Base-by-base conservation (phyloP, 2,113 vertebrate genomes). In the Cryptomyrus ogoouensis region DNA sequence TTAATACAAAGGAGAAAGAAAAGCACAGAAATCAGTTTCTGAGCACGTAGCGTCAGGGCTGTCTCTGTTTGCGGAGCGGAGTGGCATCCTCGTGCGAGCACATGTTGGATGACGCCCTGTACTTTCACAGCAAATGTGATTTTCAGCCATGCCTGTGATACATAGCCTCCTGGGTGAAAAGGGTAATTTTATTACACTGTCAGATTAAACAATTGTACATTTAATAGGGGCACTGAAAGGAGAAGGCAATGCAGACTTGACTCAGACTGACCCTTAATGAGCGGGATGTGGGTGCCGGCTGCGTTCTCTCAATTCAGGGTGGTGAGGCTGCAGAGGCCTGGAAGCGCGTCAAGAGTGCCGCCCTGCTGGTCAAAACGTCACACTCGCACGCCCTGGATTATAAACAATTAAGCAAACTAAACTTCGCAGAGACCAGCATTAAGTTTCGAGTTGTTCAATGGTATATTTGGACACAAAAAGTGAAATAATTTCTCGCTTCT, bases 171-270 rank as follows among this genome's bases (percentile, higher is more conserved):
- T 4, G 35, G 91, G 92, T 91, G 89, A 90, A 93, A 94, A 94
- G 93, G 92, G 94, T 94, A 91, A 95, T 95, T 93, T 91, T 89
- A 93, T 95, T 94, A 92, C 84, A 77, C 83, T 42, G n/a, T 90
- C 91, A 90, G 91, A 91, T 94, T 92, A 92, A 93, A 93, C 91
- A 90, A 90, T 90, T 90, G 84, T 52, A 44, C 83, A 91, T 93
- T 90, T 92, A 93, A 93, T 91, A 91, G 91, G 92, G 84, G 90
- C 89, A 89, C 90, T 70, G 91, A 83, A 83, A 44, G 74, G 27
- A 77, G 46, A 80, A 88, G 0, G 47, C 88, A 89, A 74, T 89
- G 27, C 89, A 89, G 90, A 88, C 90, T 89, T 91, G 91, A 91
- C 83, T 56, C 74, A 0, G 85, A 66, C 88, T 89, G 74, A 80